A percentile compares a stretch with the other conserved stretches of the same genome.
These are phyloP conservation scores for Myzus persicae DNA, from an alignment of 1,140 invertebrate species.

Conservation along the genomic window DNA sequence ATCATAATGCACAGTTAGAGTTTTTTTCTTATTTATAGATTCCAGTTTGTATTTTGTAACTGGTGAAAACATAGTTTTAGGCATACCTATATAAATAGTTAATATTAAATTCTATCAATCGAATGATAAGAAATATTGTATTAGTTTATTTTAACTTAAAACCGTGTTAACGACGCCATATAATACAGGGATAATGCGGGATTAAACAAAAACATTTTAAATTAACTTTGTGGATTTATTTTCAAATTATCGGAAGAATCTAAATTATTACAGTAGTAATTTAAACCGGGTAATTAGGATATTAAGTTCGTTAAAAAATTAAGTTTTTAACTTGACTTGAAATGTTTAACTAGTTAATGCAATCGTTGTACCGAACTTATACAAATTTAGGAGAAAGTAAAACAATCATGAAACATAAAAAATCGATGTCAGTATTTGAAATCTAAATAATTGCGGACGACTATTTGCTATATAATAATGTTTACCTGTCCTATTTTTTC, in stretches of 20 bases:
- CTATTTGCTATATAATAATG: not conserved
- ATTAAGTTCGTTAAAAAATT: not conserved
- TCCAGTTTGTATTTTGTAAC: not conserved
- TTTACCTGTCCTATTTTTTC: not conserved
- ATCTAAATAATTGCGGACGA: not conserved
- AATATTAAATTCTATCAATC: not conserved
- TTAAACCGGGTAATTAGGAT: not conserved
- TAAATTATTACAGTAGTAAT: not conserved
- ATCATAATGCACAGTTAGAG: no score
- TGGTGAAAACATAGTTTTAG: not conserved
- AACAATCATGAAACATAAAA: not conserved
- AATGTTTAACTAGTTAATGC: not conserved
- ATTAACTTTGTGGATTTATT: not conserved
- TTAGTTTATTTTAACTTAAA: not conserved
- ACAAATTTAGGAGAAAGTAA: not conserved
- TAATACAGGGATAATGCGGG: not conserved
- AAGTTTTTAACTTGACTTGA: not conserved
- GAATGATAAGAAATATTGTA: not conserved
- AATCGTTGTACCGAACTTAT: not conserved
- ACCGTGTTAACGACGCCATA: not conserved
- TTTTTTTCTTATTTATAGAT: not conserved
- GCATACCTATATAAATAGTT: not conserved
- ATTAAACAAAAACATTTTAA: not conserved
- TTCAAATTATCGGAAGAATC: not conserved
- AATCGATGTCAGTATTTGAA: not conserved